Evolutionary conservation across 2,888 invertebrate genomes (phyloP).

Genomic region (Chesias legatella): DNA sequence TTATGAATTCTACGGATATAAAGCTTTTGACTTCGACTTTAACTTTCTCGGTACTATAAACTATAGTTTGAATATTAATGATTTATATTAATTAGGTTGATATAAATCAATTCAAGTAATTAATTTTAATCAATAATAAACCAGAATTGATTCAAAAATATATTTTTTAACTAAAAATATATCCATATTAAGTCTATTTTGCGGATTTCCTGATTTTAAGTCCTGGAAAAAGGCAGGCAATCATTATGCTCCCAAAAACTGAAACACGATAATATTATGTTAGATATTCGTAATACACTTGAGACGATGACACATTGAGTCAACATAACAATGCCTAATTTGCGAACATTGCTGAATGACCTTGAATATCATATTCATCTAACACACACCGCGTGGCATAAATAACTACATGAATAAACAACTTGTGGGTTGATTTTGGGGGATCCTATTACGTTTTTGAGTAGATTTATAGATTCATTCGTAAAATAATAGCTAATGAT

Average conservation of each 20-base stretch:
- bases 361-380: slow-evolving; percentile 12
- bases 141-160: no score
- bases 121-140: no score
- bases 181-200: no score
- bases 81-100: no score
- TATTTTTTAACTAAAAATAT: no score
- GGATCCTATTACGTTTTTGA: background rate
- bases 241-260: background rate
- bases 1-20: no score
- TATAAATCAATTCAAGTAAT: no score
- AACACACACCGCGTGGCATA: slow-evolving; percentile 8
- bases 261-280: background rate
- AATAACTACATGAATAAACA: slow-evolving; percentile 9
- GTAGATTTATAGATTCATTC: background rate
- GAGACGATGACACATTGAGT: slow-evolving; percentile 5
- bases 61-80: no score
- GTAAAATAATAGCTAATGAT: background rate
- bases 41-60: no score
- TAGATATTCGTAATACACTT: background rate
- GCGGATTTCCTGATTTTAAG: no score
- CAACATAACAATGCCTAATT: slow-evolving; percentile 9
- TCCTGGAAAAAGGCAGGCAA: no score
- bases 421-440: slow-evolving; percentile 6
- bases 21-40: no score
- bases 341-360: slow-evolving; percentile 13